These are phyloP conservation scores for Zosterops lateralis DNA, from an alignment of 2,113 vertebrate genomes.

Conservation along the genomic window DNA sequence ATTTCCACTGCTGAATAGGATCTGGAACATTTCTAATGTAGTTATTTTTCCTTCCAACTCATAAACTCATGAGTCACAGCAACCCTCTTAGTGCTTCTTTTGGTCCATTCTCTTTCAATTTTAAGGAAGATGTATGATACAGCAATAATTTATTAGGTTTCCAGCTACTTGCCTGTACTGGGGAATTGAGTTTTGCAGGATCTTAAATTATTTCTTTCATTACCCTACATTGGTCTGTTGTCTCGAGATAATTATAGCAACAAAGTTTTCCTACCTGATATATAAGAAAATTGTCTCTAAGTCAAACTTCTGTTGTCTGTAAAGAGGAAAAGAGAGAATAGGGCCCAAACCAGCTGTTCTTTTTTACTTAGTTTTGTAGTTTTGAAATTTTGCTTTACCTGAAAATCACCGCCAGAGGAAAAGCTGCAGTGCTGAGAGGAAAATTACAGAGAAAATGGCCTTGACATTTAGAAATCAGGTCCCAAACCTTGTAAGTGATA, in stretches of 20 bases:
- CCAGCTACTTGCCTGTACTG: background rate
- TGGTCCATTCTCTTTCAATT: constrained; percentile 14
- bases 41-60: background rate
- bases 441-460: background rate
- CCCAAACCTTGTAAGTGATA: background rate
- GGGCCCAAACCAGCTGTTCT: background rate
- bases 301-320: background rate
- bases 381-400: background rate
- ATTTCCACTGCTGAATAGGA: constrained; percentile 19
- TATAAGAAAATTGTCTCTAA: background rate
- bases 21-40: constrained; percentile 24
- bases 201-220: background rate
- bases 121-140: background rate
- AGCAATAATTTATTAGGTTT: constrained; percentile 2
- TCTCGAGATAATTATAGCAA: background rate
- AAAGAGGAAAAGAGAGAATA: background rate
- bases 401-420: background rate
- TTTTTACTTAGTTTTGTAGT: background rate
- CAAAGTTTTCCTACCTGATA: background rate
- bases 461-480: background rate
- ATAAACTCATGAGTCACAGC: background rate
- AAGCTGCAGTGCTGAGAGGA: background rate
- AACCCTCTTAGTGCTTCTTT: background rate
- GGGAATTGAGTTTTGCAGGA: background rate
- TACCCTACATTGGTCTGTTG: background rate